Percentiles rank a stretch among this genome's conserved stretches.
Conservation (phyloP, 2,797 vertebrate species). For the Rhynchonycteris naso region DNA sequence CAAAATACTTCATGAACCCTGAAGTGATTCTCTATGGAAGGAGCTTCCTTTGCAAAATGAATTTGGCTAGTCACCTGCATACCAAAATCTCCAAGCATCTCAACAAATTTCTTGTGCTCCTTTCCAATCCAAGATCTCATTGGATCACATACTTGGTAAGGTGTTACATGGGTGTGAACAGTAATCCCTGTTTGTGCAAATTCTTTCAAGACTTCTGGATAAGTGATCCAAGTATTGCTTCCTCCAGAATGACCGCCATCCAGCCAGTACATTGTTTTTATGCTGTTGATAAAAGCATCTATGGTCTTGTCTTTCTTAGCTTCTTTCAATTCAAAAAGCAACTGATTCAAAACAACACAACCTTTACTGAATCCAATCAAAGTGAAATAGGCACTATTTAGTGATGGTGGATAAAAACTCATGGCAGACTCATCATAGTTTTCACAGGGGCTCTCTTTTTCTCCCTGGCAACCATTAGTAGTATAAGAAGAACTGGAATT, state of each 20-base stretch:
- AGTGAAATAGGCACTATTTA: slow-evolving; percentile 87
- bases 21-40: slow-evolving; percentile 97
- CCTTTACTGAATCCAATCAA: slow-evolving; percentile 99
- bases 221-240: slow-evolving; percentile 96
- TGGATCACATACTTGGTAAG: slow-evolving; percentile 95
- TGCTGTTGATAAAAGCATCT: slow-evolving; percentile 87
- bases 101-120: slow-evolving; percentile 93
- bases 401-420: slow-evolving; percentile 80
- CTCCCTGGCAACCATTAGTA: slow-evolving; percentile 84
- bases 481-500: slow-evolving; percentile 80
- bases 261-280: slow-evolving; percentile 96
- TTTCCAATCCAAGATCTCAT: slow-evolving; percentile 98
- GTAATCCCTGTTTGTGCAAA: slow-evolving; percentile 91
- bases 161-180: slow-evolving; percentile 95
- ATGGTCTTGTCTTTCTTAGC: slow-evolving; percentile 90
- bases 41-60: slow-evolving; percentile 93
- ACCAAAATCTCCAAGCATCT: slow-evolving; percentile 91
- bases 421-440: slow-evolving; percentile 73
- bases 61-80: slow-evolving; percentile 89
- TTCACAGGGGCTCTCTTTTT: slow-evolving; percentile 82
- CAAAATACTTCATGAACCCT: slow-evolving; percentile 92
- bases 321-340: slow-evolving; percentile 93
- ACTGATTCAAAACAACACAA: slow-evolving; percentile 98
- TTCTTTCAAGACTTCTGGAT: slow-evolving; percentile 89
- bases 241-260: slow-evolving; percentile 98